These are phyloP conservation scores for Microtus ochrogaster DNA, from an alignment of 2,113 vertebrate genomes.

Conservation along the genomic window DNA sequence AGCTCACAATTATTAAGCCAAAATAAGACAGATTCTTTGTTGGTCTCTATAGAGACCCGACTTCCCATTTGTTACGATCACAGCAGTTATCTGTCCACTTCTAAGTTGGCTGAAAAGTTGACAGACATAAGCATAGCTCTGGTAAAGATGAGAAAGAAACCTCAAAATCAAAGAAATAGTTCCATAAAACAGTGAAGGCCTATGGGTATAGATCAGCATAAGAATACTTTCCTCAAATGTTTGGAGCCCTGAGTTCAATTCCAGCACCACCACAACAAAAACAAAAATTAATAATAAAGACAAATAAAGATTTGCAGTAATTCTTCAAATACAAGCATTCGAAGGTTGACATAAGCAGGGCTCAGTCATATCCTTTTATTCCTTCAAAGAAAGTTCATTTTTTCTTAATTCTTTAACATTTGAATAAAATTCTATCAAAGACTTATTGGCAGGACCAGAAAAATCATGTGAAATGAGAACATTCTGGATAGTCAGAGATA, in stretches of 20 bases:
- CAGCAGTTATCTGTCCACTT: not conserved
- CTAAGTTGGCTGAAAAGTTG: not conserved
- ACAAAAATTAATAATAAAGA: not conserved
- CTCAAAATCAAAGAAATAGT: not conserved
- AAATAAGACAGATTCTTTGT: not conserved
- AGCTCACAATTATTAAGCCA: not conserved
- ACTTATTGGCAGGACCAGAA: not conserved
- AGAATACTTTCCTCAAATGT: not conserved
- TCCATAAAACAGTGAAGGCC: not conserved
- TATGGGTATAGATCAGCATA: not conserved
- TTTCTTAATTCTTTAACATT: conserved; percentile 27
- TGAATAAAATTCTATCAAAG: conserved; percentile 46
- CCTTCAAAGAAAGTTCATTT: conserved; percentile 43
- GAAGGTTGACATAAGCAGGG: not conserved
- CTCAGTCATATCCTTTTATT: conserved; percentile 28
- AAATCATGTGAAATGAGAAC: conserved; percentile 25
- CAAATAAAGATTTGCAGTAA: conserved; percentile 44
- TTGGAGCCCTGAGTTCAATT: not conserved
- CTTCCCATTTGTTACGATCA: not conserved
- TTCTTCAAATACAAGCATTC: not conserved
- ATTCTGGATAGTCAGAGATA: conserved; percentile 32
- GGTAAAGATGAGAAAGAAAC: not conserved
- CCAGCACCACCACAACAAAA: not conserved
- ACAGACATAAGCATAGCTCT: not conserved
- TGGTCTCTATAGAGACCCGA: not conserved